phyloP scores from a whole-genome alignment of 2,797 vertebrate genomes.

The Xyrichtys novacula region DNA sequence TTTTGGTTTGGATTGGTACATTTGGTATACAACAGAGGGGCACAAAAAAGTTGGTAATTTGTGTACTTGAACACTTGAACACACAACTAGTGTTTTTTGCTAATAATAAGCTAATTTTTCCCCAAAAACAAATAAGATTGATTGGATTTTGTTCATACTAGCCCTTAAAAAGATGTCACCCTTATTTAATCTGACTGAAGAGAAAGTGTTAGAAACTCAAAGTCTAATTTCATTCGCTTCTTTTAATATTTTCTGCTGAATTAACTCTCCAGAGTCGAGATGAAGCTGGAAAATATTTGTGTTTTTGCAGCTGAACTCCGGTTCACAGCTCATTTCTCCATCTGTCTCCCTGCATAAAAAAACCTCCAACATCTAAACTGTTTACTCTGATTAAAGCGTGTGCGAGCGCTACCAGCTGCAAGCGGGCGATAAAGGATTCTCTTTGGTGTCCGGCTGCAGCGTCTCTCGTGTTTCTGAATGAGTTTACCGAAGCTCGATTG shows the following conservation, averaged over 20 bases:
- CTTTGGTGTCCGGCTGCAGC: slow-evolving; percentile 8
- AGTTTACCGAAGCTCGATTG: background rate
- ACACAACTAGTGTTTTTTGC: too few relatives aligned
- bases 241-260: background rate
- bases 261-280: background rate
- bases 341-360: slow-evolving; percentile 21
- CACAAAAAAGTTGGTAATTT: too few relatives aligned
- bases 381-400: slow-evolving; percentile 41
- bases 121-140: too few relatives aligned
- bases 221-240: background rate
- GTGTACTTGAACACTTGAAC: too few relatives aligned
- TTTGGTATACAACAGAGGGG: too few relatives aligned
- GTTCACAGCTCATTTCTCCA: slow-evolving; percentile 14
- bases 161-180: too few relatives aligned
- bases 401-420: background rate
- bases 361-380: slow-evolving; percentile 24
- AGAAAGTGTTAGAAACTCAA: background rate
- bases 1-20: too few relatives aligned
- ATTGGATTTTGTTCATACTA: too few relatives aligned
- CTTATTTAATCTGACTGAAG: background rate
- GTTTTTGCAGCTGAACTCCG: slow-evolving; percentile 21
- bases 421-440: slow-evolving; percentile 12
- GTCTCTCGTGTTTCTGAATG: slow-evolving; percentile 18
- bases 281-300: background rate
- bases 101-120: too few relatives aligned